Conservation (phyloP, 2,888 invertebrate species). For the Pecten maximus region DNA sequence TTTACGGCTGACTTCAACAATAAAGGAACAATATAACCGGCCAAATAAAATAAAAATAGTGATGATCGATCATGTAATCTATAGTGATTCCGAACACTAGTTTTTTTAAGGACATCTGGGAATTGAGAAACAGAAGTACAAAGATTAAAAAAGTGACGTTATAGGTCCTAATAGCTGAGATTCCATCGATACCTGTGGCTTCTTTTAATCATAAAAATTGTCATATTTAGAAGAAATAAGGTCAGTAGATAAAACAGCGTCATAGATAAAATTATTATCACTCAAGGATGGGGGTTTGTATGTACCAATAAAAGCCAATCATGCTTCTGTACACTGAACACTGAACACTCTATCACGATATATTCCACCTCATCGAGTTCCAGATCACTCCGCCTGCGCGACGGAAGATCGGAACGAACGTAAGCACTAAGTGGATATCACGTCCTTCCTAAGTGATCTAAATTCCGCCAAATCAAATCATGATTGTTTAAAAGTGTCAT, state of each 20-base stretch:
- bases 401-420: neutral
- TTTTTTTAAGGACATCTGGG: no score
- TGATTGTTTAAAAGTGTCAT: slow-evolving; percentile 21
- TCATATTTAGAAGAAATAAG: neutral
- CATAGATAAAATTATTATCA: neutral
- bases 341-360: neutral
- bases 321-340: neutral
- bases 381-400: neutral
- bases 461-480: neutral
- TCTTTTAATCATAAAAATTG: no score
- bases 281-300: neutral
- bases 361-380: neutral
- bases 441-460: neutral
- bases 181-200: no score
- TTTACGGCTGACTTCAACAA: no score
- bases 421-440: neutral
- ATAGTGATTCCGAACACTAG: no score
- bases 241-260: neutral
- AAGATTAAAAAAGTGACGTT: no score
- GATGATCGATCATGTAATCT: no score
- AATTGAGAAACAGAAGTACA: no score
- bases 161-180: no score
- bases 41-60: no score
- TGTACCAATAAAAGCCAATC: neutral
- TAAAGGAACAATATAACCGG: no score